Conservation (phyloP, 2,797 vertebrate species). For the Halcyon smyrnensis region DNA sequence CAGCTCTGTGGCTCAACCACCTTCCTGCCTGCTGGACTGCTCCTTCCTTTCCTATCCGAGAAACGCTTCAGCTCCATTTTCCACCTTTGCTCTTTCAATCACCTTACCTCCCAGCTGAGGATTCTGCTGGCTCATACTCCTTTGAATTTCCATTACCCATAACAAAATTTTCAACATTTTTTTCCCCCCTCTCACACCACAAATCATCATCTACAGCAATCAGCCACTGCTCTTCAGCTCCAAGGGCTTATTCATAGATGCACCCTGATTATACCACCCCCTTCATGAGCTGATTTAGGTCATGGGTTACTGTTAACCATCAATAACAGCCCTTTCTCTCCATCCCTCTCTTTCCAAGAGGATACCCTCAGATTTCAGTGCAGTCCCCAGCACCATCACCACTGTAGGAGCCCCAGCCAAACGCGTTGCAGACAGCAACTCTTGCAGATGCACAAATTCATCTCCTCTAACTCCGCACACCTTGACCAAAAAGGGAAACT, state of each 20-base stretch:
- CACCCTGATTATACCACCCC: accelerated
- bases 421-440: neutral
- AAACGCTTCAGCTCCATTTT: neutral
- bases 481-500: neutral
- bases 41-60: neutral
- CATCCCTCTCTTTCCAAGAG: neutral
- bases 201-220: neutral
- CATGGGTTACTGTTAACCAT: neutral
- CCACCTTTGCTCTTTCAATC: neutral
- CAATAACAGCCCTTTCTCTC: neutral
- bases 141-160: neutral
- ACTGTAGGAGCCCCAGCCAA: neutral
- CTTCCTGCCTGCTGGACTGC: neutral
- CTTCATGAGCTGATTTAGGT: neutral
- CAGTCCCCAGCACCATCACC: neutral
- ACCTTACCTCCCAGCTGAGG: neutral
- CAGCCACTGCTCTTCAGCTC: neutral
- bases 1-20: neutral
- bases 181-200: neutral
- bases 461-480: neutral
- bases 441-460: neutral
- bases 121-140: neutral
- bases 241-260: neutral
- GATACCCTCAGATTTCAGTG: too few relatives aligned
- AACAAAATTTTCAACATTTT: neutral